phyloP scores from a whole-genome alignment of 2,113 vertebrate genomes.

The Symphodus melops region DNA sequence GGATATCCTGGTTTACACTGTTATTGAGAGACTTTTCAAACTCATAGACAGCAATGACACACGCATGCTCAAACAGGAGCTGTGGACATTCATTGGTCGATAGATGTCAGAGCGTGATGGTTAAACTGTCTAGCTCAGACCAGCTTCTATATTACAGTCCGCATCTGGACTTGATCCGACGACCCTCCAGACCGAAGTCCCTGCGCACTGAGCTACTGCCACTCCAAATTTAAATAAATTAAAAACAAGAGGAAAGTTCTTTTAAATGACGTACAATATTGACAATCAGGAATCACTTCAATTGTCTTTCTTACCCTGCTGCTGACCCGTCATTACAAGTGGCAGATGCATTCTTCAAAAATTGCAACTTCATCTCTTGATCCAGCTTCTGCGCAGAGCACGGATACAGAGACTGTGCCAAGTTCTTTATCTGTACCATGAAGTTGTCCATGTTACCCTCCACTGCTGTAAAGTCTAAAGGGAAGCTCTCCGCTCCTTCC shows the following conservation, averaged over 20 bases:
- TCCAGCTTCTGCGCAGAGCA: slow-evolving; percentile 90
- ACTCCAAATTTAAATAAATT: too few species aligned
- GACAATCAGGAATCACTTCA: not conserved
- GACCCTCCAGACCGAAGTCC: too few species aligned
- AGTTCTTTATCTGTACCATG: slow-evolving; percentile 92
- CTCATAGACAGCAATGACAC: too few species aligned
- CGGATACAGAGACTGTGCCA: slow-evolving; percentile 92
- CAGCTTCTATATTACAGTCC: too few species aligned
- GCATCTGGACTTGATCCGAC: too few species aligned
- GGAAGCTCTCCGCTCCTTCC: slow-evolving; percentile 89
- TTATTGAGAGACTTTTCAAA: too few species aligned
- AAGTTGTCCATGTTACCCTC: slow-evolving; percentile 95
- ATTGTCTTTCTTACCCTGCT: slow-evolving; percentile 84
- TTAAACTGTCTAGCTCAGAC: too few species aligned
- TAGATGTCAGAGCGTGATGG: too few species aligned
- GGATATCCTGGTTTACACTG: too few species aligned
- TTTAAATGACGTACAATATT: not conserved
- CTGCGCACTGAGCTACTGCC: too few species aligned
- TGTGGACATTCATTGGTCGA: too few species aligned
- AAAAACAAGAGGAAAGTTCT: not conserved
- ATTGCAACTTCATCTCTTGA: slow-evolving; percentile 88
- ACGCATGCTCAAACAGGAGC: too few species aligned
- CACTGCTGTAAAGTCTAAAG: slow-evolving; percentile 93
- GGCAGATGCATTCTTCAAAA: slow-evolving; percentile 87
- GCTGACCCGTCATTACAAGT: slow-evolving; percentile 93